Conservation (phyloP, 2,888 invertebrate genomes). For the Oscheius sp. region DNA sequence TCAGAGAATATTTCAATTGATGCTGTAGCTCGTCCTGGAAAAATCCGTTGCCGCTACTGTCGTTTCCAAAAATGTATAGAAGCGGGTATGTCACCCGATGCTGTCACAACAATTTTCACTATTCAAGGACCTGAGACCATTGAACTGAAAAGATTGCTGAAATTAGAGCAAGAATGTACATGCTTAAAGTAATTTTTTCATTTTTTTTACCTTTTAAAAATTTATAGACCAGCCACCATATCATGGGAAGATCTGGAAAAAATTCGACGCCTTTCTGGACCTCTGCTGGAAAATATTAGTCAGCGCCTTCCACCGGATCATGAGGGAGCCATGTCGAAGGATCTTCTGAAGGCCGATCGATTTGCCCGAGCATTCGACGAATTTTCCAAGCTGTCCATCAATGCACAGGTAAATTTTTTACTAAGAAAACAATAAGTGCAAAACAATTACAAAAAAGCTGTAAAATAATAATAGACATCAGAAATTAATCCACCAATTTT, state of each 20-base stretch:
- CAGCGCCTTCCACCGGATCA: conserved; percentile 8
- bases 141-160: neutral
- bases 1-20: too few species aligned
- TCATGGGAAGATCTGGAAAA: neutral
- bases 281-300: neutral
- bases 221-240: neutral
- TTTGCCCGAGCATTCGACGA: conserved; percentile 13
- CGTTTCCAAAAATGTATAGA: conserved; percentile 11
- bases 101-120: neutral
- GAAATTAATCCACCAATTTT: neutral
- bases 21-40: too few species aligned
- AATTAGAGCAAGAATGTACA: neutral
- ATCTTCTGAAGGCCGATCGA: conserved; percentile 11
- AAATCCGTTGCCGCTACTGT: conserved; percentile 10
- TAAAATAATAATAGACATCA: neutral
- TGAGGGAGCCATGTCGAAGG: conserved; percentile 1
- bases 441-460: neutral
- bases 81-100: conserved; percentile 6
- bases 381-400: neutral
- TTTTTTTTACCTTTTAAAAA: too few species aligned
- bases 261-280: conserved; percentile 4
- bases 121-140: neutral
- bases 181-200: too few species aligned
- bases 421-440: neutral
- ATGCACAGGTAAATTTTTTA: neutral